phyloP scores from a whole-genome alignment of 2,888 invertebrate species.

The Ethmia dodecea region DNA sequence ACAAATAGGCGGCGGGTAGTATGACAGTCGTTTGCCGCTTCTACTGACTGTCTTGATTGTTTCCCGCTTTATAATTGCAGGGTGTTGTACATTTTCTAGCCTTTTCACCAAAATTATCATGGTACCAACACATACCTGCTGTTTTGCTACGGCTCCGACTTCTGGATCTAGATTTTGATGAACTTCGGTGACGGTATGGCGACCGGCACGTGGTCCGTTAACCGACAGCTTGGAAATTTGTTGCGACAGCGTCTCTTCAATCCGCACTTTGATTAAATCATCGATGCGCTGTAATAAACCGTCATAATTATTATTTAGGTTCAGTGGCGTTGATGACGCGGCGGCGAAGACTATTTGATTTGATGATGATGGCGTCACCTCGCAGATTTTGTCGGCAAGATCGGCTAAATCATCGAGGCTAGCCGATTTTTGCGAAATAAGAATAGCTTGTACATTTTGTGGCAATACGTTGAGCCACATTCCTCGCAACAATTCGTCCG shows the following conservation, averaged over 20 bases:
- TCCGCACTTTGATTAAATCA: not conserved
- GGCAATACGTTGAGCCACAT: constrained; percentile 15
- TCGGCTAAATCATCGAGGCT: constrained; percentile 2
- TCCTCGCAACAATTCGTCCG: constrained; percentile 9
- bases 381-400: not conserved
- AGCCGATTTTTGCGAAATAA: constrained; percentile 12
- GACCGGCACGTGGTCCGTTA: not conserved
- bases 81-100: constrained; percentile 17
- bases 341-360: too few relatives aligned
- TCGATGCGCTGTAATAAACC: not conserved
- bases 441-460: constrained; percentile 8
- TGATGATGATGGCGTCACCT: too few relatives aligned
- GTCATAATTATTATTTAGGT: not conserved
- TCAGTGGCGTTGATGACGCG: not conserved
- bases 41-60: constrained; percentile 23
- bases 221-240: not conserved
- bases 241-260: not conserved
- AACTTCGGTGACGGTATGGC: not conserved
- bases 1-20: constrained; percentile 23
- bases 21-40: constrained; percentile 20
- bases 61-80: constrained; percentile 21
- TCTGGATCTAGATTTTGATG: not conserved
- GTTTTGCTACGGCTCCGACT: constrained; percentile 3
- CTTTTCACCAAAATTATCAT: constrained; percentile 11
- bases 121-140: constrained; percentile 14